Conservation (phyloP, 2,888 invertebrate species). For the Eledona agricola region DNA sequence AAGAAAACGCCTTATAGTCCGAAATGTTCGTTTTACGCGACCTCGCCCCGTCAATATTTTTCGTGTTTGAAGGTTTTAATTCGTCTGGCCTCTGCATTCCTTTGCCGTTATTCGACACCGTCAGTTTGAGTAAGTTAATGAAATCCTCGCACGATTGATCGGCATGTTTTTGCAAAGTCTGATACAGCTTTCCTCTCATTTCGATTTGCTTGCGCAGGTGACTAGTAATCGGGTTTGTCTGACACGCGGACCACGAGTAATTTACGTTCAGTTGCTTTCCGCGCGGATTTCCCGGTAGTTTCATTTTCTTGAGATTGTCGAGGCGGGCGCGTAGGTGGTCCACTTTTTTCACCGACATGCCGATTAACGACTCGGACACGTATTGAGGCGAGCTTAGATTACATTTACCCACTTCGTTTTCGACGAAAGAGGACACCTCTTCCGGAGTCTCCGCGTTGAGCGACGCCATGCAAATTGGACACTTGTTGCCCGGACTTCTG, state of each 20-base stretch:
- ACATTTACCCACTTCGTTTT: conserved; percentile 26
- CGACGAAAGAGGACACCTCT: conserved; percentile 5
- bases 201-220: conserved; percentile 48
- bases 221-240: conserved; percentile 13
- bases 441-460: conserved; percentile 6
- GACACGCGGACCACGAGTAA: conserved; percentile 18
- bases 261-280: conserved; percentile 15
- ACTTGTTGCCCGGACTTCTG: conserved; percentile 8
- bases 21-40: too few species aligned
- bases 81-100: conserved; percentile 27
- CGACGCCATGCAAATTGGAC: conserved; percentile 23
- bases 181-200: conserved; percentile 49
- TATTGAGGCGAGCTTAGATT: conserved; percentile 22
- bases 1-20: conserved; percentile 5
- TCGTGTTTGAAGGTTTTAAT: conserved; percentile 41
- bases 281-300: conserved; percentile 11
- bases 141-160: conserved; percentile 53
- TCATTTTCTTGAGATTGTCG: conserved; percentile 45
- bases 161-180: conserved; percentile 50
- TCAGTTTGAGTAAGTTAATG: conserved; percentile 48
- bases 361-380: conserved; percentile 43
- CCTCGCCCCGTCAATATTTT: conserved; percentile 7
- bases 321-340: conserved; percentile 47
- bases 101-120: conserved; percentile 36
- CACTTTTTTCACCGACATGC: conserved; percentile 49